Base-by-base conservation (phyloP, 1,140 invertebrate genomes). In the Trypoxylus dichotomus region DNA sequence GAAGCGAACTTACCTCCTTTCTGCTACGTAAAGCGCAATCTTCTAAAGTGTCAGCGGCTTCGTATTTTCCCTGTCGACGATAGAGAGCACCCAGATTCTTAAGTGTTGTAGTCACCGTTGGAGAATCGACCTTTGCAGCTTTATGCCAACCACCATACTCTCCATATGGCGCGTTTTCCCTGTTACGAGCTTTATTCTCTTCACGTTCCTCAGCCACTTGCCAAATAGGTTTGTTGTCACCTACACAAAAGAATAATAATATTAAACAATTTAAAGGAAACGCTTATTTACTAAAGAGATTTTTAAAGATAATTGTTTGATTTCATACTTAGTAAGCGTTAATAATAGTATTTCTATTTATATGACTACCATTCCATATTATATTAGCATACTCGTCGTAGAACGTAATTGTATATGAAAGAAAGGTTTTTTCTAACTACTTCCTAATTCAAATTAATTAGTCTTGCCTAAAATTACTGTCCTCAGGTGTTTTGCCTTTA, bases 181-280 rank as follows among this genome's bases (percentile, higher is more conserved):
- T 94, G 85, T 96, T 95, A 84, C 95, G 92, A 81, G 94, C 94
- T 87, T 97, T 97, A 85, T 96, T 96, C 84, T 97, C 96, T 87
- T 98, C 97, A 25, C 97, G 90, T 84, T 99, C 98, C 87, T 99
- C 98, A 3, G 98, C 98, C 80, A 99, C 96, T 91, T 99, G 97
- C 98, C 98, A 99, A 85, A 99, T 99, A 6, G 98, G 97, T 89
- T 99, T 99, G 89, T 99, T 99, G 85, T 98, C 96, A 78, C 93
- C 94, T 94, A 87, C 13, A 78, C 29, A 63, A 21, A 41, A 43
- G 41, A 37, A 32, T 32, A 32, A 32, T n/a, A n/a, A n/a, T n/a
- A 7, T 32, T 32, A 7, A 32, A 32, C 7, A 32, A 32, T 32
- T 32, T 32, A 32, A 32, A 32, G 29, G 2, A 7, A 32, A 3